Conservation (phyloP, 2,888 invertebrate genomes). For the Lepeophtheirus nordmannii region DNA sequence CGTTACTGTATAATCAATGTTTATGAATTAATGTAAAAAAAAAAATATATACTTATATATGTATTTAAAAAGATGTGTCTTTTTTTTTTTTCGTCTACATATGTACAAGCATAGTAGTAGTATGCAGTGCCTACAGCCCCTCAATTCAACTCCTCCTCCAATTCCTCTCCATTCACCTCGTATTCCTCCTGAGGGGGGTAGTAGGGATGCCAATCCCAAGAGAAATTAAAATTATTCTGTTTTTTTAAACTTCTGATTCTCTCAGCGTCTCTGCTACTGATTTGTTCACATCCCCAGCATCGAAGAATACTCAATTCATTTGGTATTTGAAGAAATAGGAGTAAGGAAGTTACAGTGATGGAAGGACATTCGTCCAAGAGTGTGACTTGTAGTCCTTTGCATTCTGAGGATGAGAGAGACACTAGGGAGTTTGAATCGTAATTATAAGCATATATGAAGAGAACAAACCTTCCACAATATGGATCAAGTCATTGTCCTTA, state of each 20-base stretch:
- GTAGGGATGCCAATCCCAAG: slow-evolving; percentile 22
- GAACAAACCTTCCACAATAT: not conserved
- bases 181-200: not conserved
- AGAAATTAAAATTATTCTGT: not conserved
- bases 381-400: not conserved
- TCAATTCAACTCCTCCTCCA: not conserved
- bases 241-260: not conserved
- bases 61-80: too few relatives aligned
- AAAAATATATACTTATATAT: too few relatives aligned
- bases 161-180: not conserved
- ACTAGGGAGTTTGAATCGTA: too few relatives aligned
- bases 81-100: too few relatives aligned
- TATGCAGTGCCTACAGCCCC: too few relatives aligned
- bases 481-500: not conserved
- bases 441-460: not conserved
- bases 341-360: not conserved
- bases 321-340: not conserved
- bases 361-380: slow-evolving; percentile 10
- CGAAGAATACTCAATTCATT: not conserved
- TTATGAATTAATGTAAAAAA: too few relatives aligned
- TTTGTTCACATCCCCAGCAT: slow-evolving; percentile 9
- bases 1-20: not conserved
- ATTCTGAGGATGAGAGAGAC: not conserved
- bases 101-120: too few relatives aligned
- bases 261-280: not conserved